These are phyloP conservation scores for Pristiophorus japonicus DNA, from an alignment of 2,113 vertebrate genomes.

Conservation along the genomic window DNA sequence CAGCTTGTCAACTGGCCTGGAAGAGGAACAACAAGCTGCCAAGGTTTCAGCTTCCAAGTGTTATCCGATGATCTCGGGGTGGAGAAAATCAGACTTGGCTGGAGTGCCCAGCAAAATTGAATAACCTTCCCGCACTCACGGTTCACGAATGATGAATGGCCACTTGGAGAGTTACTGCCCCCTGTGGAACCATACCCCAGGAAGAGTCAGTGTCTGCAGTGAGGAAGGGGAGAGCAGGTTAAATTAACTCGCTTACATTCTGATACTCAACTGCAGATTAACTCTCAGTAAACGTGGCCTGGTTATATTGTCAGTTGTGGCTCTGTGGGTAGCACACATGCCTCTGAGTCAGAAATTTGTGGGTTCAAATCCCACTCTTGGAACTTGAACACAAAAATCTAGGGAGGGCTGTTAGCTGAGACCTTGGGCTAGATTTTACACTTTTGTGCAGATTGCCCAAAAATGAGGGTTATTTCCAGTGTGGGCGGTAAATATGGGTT, in stretches of 20 bases:
- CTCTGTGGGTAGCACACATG: too few species aligned
- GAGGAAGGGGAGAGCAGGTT: not conserved
- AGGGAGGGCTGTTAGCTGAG: too few species aligned
- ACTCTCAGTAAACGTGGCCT: not conserved
- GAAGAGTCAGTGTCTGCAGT: not conserved
- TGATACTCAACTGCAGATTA: not conserved
- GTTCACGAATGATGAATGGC: not conserved
- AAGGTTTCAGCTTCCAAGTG: not conserved
- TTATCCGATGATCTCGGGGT: not conserved
- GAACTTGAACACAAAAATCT: too few species aligned
- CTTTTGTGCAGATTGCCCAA: too few species aligned
- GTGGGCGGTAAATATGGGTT: too few species aligned
- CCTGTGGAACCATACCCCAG: not conserved
- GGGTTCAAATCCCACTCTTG: too few species aligned
- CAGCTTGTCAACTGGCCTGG: not conserved
- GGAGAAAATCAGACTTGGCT: not conserved
- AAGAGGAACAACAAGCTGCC: not conserved
- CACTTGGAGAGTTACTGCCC: not conserved
- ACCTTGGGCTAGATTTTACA: too few species aligned
- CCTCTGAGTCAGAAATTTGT: too few species aligned
- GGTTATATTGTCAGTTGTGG: too few species aligned
- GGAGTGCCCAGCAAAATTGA: too few species aligned
- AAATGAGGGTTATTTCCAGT: too few species aligned
- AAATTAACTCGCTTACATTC: not conserved
- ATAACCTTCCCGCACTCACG: not conserved